These are phyloP conservation scores for Keiferia lycopersicella DNA, from an alignment of 2,888 invertebrate genomes.

Conservation along the genomic window DNA sequence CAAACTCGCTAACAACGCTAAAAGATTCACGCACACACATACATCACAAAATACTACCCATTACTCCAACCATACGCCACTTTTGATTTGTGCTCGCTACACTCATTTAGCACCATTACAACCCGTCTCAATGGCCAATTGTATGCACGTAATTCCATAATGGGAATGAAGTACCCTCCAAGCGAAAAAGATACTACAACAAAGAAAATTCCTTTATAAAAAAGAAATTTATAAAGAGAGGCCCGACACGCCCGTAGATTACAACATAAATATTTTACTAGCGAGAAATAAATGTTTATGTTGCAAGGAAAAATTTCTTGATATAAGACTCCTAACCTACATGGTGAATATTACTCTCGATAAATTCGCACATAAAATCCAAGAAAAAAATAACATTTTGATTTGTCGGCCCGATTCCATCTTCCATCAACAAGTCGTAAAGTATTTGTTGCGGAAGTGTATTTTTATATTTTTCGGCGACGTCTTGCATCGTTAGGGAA, in stretches of 20 bases:
- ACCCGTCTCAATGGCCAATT: conserved; percentile 23
- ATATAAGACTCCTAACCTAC: conserved; percentile 22
- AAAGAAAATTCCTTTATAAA: conserved; percentile 6
- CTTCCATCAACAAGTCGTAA: conserved; percentile 21
- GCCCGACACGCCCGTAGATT: conserved; percentile 19
- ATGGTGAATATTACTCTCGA: conserved; percentile 23
- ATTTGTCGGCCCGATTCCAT: conserved; percentile 21
- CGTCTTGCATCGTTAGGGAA: conserved; percentile 5
- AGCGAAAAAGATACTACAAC: not conserved
- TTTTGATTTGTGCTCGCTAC: conserved; percentile 13
- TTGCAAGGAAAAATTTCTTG: conserved; percentile 18
- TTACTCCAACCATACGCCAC: conserved; percentile 10
- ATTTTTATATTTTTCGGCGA: conserved; percentile 14
- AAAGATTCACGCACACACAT: conserved; percentile 4
- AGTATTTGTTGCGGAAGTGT: conserved; percentile 15
- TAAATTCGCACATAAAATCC: conserved; percentile 25
- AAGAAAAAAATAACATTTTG: conserved; percentile 22
- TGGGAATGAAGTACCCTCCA: conserved; percentile 1
- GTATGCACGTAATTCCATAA: conserved; percentile 17
- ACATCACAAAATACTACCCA: conserved; percentile 10
- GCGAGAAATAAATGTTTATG: conserved; percentile 25
- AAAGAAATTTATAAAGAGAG: conserved; percentile 19
- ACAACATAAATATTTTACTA: conserved; percentile 23
- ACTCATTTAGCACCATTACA: conserved; percentile 29
- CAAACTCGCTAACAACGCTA: not conserved